Percentiles rank a stretch among this genome's conserved stretches.
phyloP scores from a whole-genome alignment of 2,113 vertebrate genomes.

The Corythaeola cristata region DNA sequence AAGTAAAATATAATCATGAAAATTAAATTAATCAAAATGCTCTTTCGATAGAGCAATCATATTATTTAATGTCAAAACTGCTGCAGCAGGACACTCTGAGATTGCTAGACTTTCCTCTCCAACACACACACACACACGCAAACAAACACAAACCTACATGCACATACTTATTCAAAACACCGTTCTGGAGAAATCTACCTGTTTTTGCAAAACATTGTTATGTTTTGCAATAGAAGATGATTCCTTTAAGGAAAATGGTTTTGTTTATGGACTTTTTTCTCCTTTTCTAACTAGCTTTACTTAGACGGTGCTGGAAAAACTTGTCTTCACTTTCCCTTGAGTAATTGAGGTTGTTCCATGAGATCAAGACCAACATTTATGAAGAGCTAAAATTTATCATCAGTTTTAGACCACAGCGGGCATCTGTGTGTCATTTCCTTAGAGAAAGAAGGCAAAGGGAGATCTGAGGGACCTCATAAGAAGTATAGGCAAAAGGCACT shows the following conservation, averaged over 20 bases:
- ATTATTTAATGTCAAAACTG: neutral
- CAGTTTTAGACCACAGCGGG: neutral
- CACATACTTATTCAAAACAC: neutral
- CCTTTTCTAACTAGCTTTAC: neutral
- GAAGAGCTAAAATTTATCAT: neutral
- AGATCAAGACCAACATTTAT: neutral
- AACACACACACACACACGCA: neutral
- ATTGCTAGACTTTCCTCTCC: neutral
- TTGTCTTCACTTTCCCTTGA: neutral
- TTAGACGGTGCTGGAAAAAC: neutral
- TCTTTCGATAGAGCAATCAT: neutral
- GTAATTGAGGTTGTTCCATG: neutral
- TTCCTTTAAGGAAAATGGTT: neutral
- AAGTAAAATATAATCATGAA: neutral
- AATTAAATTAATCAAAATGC: neutral
- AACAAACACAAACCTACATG: too few species aligned
- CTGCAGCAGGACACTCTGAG: neutral
- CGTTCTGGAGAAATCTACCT: neutral
- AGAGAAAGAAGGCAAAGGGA: neutral
- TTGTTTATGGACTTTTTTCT: neutral
- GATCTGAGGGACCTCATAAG: neutral
- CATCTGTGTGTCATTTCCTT: neutral
- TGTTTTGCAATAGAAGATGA: neutral
- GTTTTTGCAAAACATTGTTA: neutral
- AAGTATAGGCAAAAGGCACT: neutral